These are phyloP conservation scores for Lithophane leautieri DNA, from an alignment of 2,888 invertebrate genomes.

Conservation along the genomic window DNA sequence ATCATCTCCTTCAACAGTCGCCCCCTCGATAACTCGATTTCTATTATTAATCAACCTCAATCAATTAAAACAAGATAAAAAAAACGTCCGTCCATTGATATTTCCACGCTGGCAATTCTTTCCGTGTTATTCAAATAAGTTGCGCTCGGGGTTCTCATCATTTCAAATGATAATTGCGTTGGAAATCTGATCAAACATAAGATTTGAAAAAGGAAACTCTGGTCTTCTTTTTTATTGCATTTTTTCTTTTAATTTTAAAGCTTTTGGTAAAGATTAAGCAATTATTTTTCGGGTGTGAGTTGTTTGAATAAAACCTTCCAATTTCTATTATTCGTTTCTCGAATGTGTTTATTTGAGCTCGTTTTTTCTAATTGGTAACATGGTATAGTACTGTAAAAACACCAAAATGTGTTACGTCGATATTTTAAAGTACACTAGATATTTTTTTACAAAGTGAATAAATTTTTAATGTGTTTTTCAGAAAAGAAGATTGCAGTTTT, in stretches of 20 bases:
- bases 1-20: not conserved
- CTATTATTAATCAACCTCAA: constrained; percentile 42
- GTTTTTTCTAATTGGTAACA: not conserved
- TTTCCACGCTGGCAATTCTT: constrained; percentile 30
- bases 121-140: constrained; percentile 55
- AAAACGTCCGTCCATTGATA: constrained; percentile 21
- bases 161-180: constrained; percentile 61
- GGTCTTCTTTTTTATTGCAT: not conserved
- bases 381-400: no score
- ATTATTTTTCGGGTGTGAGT: constrained; percentile 15
- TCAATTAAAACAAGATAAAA: constrained; percentile 53
- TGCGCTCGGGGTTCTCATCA: constrained; percentile 27
- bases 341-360: not conserved
- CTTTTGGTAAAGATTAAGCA: constrained; percentile 6
- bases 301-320: constrained; percentile 9
- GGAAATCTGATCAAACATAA: constrained; percentile 44
- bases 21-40: constrained; percentile 41
- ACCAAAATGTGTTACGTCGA: not conserved
- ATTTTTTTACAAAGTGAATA: not conserved
- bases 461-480: not conserved
- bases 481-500: not conserved
- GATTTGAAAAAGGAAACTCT: constrained; percentile 34
- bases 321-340: constrained; percentile 9
- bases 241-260: not conserved
- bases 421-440: not conserved